A percentile compares a stretch with the other conserved stretches of the same genome.
These are phyloP conservation scores for Linnaemya tessellans DNA, from an alignment of 2,888 invertebrate genomes.

Conservation along the genomic window DNA sequence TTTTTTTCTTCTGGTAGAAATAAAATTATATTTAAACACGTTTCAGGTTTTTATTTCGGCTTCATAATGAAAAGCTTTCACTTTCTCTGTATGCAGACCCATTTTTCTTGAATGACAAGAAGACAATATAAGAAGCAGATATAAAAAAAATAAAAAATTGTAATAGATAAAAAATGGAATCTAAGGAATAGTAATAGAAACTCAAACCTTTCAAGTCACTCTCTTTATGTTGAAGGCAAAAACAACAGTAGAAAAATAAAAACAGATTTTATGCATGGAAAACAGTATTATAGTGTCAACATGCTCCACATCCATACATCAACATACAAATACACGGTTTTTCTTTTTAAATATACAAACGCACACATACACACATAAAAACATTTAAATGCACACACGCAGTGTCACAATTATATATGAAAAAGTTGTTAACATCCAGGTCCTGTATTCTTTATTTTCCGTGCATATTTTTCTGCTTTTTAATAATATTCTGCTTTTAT, in stretches of 20 bases:
- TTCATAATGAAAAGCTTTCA: slow-evolving; percentile 60
- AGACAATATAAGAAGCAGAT: slow-evolving; percentile 6
- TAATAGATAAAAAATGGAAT: slow-evolving; percentile 12
- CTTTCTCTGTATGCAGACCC: slow-evolving; percentile 56
- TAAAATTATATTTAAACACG: slow-evolving; percentile 51
- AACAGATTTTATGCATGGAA: slow-evolving; percentile 46
- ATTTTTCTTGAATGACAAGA: slow-evolving; percentile 23
- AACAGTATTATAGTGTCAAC: slow-evolving; percentile 69
- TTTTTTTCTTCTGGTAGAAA: background rate
- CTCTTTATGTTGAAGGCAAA: slow-evolving; percentile 29
- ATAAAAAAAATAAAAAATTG: background rate
- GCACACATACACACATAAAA: background rate
- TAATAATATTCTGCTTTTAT: background rate
- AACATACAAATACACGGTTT: slow-evolving; percentile 17
- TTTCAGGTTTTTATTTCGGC: slow-evolving; percentile 33
- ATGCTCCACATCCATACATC: slow-evolving; percentile 67
- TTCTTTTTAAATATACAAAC: background rate
- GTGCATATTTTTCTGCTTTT: slow-evolving; percentile 20
- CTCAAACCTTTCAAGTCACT: slow-evolving; percentile 51
- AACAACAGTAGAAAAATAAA: slow-evolving; percentile 49
- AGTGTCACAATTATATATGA: slow-evolving; percentile 52
- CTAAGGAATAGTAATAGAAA: slow-evolving; percentile 58
- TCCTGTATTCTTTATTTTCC: slow-evolving; percentile 51
- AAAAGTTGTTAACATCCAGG: slow-evolving; percentile 67
- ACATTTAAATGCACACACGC: background rate